phyloP scores from a whole-genome alignment of 2,797 vertebrate species.

The Crenuchus spilurus region DNA sequence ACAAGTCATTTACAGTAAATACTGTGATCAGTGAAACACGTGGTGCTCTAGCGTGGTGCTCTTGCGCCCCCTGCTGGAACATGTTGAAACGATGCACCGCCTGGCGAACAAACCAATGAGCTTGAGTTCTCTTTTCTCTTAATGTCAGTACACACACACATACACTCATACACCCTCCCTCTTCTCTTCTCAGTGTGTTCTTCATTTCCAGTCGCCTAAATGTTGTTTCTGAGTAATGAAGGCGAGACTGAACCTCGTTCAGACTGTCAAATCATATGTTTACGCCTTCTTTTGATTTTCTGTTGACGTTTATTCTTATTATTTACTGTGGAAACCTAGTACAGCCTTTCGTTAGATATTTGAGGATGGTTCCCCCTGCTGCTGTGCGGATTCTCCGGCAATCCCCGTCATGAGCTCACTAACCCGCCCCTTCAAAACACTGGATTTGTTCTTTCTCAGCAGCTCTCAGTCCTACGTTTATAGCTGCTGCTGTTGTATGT shows the following conservation, averaged over 20 bases:
- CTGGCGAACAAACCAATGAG: neutral
- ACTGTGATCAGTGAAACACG: neutral
- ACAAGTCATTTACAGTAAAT: neutral
- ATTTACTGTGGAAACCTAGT: neutral
- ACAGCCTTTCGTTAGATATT: neutral
- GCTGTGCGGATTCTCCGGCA: constrained; percentile 48
- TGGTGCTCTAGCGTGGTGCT: neutral
- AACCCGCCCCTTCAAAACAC: constrained; percentile 59
- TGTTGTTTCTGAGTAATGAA: neutral
- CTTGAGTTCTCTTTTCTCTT: neutral
- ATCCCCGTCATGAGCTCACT: constrained; percentile 68
- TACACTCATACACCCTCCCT: neutral
- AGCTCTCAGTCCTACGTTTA: constrained; percentile 35
- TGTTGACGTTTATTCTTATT: neutral
- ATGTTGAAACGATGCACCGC: neutral
- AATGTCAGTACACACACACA: neutral
- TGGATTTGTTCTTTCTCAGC: constrained; percentile 63
- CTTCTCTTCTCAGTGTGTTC: neutral
- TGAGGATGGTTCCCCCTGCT: constrained; percentile 45
- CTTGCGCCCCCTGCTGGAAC: neutral
- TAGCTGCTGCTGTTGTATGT: neutral
- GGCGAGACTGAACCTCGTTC: neutral
- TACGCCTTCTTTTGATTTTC: no score
- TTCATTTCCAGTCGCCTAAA: neutral
- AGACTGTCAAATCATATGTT: neutral